Evolutionary conservation across 2,113 vertebrate species (phyloP), one percentile per base, ranked within the genome.

Genomic region (Athene noctua): DNA sequence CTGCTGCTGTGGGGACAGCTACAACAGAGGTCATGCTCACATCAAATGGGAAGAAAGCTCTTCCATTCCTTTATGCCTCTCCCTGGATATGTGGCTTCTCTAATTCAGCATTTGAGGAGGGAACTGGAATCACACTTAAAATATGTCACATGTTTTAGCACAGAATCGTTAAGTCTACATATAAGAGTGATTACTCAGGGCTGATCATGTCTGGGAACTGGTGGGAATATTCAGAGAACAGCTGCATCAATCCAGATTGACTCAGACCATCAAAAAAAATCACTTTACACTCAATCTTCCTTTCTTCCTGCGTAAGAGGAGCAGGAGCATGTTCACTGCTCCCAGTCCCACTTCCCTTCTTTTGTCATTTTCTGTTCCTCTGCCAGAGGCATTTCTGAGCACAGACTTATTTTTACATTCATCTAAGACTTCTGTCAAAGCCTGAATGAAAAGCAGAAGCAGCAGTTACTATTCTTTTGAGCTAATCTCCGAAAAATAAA

Each of bases 11-110:
- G n/a, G 27, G 58, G 10, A 74, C 44, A 38, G 38, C 49, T 40
- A 25, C 0, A 1, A 52, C 36, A 79, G 54, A 1, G 1, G 71
- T 49, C 26, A 30, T 1, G 18, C 44, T 68, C 49, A 9, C 26
- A 90, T 29, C 38, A 49, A 44, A 57, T 11, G 22, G 23, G 10
- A 82, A 52, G 36, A 67, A 79, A 59, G 61, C 11, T 32, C 29
- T 62, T n/a, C 49, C 38, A n/a, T 16, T 47, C 22, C 14, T 42
- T 85, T 34, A 49, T 32, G 44, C 25, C 32, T 75, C 47, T 59
- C 12, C n/a, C 51, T 78, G 63, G n/a, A 36, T 42, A 47, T 61
- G 3, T 55, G 21, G 49, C 44, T 73, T 80, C 59, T 67, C 57
- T 80, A 72, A 49, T 59, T 62, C 32, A 63, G 77, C 18, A 59